phyloP scores from a whole-genome alignment of 2,888 invertebrate species.

The Apamea crenata region DNA sequence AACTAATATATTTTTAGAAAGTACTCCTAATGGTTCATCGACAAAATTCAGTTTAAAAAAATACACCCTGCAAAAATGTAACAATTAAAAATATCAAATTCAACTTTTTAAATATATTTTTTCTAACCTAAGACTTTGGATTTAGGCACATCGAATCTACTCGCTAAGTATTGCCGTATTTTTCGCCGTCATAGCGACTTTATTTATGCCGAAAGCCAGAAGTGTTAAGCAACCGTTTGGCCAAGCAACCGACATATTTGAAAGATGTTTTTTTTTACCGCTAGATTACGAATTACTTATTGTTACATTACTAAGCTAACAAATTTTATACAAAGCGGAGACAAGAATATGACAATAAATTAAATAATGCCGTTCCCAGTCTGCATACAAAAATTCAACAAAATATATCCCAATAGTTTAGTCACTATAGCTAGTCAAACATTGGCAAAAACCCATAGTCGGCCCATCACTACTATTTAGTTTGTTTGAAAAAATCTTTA shows the following conservation, averaged over 20 bases:
- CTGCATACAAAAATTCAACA: too few species aligned
- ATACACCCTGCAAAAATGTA: conserved; percentile 31
- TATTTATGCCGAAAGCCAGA: not conserved
- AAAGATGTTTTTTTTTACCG: not conserved
- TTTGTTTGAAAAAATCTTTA: too few species aligned
- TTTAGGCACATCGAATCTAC: conserved; percentile 75
- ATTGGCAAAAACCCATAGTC: too few species aligned
- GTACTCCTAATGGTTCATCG: too few species aligned
- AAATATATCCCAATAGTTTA: too few species aligned
- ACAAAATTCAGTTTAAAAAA: not conserved
- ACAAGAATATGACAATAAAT: too few species aligned
- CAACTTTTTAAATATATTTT: conserved; percentile 55
- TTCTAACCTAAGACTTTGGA: conserved; percentile 70
- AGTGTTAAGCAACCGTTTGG: not conserved
- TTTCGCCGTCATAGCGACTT: conserved; percentile 8
- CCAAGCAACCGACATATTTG: not conserved
- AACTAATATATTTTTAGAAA: too few species aligned
- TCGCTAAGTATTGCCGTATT: conserved; percentile 32
- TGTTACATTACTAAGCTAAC: conserved; percentile 16
- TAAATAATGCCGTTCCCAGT: too few species aligned
- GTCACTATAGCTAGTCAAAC: too few species aligned
- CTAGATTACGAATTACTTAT: conserved; percentile 7
- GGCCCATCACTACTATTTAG: too few species aligned
- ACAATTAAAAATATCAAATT: conserved; percentile 63
- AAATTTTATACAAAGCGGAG: not conserved